These are phyloP conservation scores for Podiceps cristatus DNA, from an alignment of 2,113 vertebrate species.

Conservation along the genomic window DNA sequence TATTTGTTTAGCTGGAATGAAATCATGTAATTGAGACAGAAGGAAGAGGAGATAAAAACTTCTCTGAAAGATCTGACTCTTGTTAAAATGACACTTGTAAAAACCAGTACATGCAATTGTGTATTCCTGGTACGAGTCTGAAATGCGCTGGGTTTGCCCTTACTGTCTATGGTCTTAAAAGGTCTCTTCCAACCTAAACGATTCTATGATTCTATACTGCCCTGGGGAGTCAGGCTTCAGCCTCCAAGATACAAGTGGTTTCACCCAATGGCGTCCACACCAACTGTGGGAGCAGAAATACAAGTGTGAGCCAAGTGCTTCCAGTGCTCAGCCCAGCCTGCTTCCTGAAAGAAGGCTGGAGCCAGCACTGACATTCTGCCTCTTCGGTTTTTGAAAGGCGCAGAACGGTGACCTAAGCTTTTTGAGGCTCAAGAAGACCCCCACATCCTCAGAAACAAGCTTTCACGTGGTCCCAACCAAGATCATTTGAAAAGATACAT, in stretches of 20 bases:
- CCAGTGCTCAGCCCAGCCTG: background rate
- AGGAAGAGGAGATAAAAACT: background rate
- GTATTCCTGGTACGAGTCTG: too few relatives aligned
- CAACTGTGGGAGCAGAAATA: background rate
- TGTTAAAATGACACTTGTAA: background rate
- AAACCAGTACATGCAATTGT: background rate
- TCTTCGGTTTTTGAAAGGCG: background rate
- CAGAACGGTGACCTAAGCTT: background rate
- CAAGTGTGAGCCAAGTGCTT: background rate
- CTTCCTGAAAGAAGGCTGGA: background rate
- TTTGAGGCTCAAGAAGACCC: background rate
- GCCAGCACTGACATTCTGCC: background rate
- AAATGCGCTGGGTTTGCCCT: fast-evolving
- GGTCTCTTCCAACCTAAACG: too few relatives aligned
- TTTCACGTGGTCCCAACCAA: background rate
- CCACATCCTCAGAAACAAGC: background rate
- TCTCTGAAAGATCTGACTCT: background rate
- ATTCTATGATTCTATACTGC: too few relatives aligned
- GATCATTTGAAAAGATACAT: background rate
- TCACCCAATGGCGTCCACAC: background rate
- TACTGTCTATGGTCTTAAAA: too few relatives aligned
- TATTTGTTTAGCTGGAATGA: background rate
- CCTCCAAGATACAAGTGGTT: background rate
- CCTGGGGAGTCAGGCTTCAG: background rate
- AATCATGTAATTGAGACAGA: background rate